These are phyloP conservation scores for Taphrorychus bicolor DNA, from an alignment of 2,888 invertebrate species.

Conservation along the genomic window DNA sequence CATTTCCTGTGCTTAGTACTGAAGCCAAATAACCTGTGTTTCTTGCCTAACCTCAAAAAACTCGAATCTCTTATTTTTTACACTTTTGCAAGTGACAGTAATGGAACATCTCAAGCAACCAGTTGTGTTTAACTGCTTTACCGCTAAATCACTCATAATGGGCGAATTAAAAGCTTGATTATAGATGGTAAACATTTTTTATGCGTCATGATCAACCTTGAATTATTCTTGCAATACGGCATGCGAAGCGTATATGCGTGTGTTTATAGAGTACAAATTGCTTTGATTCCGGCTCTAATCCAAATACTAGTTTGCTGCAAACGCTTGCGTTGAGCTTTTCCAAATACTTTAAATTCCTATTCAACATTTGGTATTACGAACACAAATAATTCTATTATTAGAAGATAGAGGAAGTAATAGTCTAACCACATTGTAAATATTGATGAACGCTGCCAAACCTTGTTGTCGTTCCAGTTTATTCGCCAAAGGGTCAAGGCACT, in stretches of 20 bases:
- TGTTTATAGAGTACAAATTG: background rate
- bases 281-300: background rate
- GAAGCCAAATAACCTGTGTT: too few species aligned
- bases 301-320: background rate
- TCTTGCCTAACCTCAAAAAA: too few species aligned
- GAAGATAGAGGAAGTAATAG: background rate
- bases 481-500: background rate
- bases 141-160: too few species aligned
- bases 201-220: background rate
- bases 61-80: too few species aligned
- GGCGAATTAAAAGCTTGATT: too few species aligned
- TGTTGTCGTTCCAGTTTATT: background rate
- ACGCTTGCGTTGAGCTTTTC: background rate
- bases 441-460: background rate
- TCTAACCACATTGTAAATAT: background rate
- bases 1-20: too few species aligned
- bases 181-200: too few species aligned
- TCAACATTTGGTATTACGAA: background rate
- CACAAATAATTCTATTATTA: slow-evolving; percentile 1
- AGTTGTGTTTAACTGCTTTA: too few species aligned
- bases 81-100: too few species aligned
- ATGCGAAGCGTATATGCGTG: background rate
- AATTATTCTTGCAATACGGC: background rate
- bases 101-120: too few species aligned
- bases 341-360: background rate